A percentile compares a stretch with the other conserved stretches of the same genome.
Conservation (phyloP, 1,140 invertebrate genomes). For the Cherax destructor region DNA sequence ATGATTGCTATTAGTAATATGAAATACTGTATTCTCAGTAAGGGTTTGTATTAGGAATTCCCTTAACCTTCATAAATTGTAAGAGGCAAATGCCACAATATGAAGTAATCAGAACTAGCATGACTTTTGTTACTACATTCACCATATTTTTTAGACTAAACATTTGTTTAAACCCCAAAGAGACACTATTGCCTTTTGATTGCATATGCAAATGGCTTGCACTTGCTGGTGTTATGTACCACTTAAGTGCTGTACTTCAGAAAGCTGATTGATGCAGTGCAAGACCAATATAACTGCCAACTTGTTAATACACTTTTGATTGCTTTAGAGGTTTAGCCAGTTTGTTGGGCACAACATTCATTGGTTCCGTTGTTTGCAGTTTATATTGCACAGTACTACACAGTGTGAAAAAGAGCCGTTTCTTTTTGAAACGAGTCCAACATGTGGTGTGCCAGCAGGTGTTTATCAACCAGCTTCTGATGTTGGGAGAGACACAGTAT, state of each 20-base stretch:
- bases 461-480: constrained; percentile 24
- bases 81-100: background rate
- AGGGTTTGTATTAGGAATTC: background rate
- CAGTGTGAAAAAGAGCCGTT: background rate
- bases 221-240: background rate
- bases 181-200: background rate
- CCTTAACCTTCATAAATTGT: background rate
- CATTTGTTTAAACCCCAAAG: background rate
- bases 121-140: background rate
- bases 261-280: background rate
- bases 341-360: background rate
- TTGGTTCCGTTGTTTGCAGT: background rate
- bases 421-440: background rate
- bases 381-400: background rate
- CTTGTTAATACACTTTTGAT: background rate
- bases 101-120: background rate
- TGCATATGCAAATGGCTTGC: background rate
- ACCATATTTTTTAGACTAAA: background rate
- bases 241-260: background rate
- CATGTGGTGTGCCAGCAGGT: constrained; percentile 44
- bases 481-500: constrained; percentile 28
- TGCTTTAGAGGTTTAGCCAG: constrained; percentile 14
- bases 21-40: background rate
- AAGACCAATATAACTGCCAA: constrained; percentile 18
- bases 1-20: background rate